Evolutionary conservation across 2,797 vertebrate genomes (phyloP).

Genomic region (Sardinella longiceps): DNA sequence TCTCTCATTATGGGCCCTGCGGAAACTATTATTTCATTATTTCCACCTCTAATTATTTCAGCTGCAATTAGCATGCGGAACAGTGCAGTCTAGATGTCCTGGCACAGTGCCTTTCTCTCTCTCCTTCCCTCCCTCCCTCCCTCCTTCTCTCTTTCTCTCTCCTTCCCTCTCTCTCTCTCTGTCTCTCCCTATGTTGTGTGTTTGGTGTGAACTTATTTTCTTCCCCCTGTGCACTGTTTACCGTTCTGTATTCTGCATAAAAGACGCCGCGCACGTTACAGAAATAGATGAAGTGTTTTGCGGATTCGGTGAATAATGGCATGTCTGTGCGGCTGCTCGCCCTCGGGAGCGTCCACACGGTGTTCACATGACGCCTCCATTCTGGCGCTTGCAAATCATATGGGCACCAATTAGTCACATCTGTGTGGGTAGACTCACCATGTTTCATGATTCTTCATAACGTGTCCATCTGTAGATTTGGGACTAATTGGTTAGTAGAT

Average conservation of each 20-base stretch:
- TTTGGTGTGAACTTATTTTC: background rate
- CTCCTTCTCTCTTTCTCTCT: background rate
- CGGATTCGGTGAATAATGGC: background rate
- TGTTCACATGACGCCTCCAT: conserved; percentile 1
- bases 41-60: conserved; percentile 44
- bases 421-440: conserved; percentile 23
- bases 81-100: background rate
- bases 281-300: background rate
- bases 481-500: conserved; percentile 2
- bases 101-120: background rate
- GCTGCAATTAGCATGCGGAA: conserved; percentile 35
- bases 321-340: background rate
- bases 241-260: background rate
- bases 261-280: background rate
- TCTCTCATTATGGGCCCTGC: conserved; percentile 34
- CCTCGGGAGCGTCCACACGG: background rate
- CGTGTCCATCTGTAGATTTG: conserved; percentile 5
- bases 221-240: background rate
- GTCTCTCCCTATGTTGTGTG: conserved; percentile 8
- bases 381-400: conserved; percentile 12
- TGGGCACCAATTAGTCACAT: conserved; percentile 25
- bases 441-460: conserved; percentile 19
- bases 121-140: background rate
- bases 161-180: conserved; percentile 15
- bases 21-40: conserved; percentile 48